phyloP scores from a whole-genome alignment of 2,797 vertebrate species.

The Typhlichthys subterraneus region DNA sequence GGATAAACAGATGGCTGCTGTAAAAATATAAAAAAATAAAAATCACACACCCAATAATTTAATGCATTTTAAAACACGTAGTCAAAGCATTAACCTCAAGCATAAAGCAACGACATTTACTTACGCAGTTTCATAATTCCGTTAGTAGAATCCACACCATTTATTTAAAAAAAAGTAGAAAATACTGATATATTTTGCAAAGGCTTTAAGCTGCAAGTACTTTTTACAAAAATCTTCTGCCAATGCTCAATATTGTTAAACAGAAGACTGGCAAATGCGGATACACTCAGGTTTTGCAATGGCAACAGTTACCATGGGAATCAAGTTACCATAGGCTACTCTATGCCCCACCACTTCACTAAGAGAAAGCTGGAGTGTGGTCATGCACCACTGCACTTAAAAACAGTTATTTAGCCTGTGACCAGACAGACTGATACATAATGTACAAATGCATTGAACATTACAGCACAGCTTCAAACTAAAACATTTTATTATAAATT shows the following conservation, averaged over 20 bases:
- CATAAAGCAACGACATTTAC: constrained; percentile 27
- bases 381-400: constrained; percentile 12
- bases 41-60: background rate
- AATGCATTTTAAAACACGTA: background rate
- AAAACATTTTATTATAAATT: constrained; percentile 54
- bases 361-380: constrained; percentile 42
- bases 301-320: constrained; percentile 73
- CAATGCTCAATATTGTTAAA: constrained; percentile 26
- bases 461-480: constrained; percentile 16
- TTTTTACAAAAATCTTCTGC: background rate
- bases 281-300: constrained; percentile 47
- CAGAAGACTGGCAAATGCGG: constrained; percentile 38
- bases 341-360: background rate
- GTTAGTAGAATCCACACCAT: background rate
- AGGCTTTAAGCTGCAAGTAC: background rate
- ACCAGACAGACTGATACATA: background rate
- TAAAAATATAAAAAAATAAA: constrained; percentile 9
- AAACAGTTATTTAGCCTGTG: background rate
- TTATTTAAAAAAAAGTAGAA: constrained; percentile 8
- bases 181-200: constrained; percentile 2
- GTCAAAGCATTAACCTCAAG: background rate
- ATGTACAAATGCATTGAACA: background rate
- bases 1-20: constrained; percentile 62
- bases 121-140: constrained; percentile 70
- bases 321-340: constrained; percentile 35